Percentiles rank a stretch among this genome's conserved stretches.
Evolutionary conservation across 2,888 invertebrate species (phyloP).

Genomic region (Leistus spinibarbis): DNA sequence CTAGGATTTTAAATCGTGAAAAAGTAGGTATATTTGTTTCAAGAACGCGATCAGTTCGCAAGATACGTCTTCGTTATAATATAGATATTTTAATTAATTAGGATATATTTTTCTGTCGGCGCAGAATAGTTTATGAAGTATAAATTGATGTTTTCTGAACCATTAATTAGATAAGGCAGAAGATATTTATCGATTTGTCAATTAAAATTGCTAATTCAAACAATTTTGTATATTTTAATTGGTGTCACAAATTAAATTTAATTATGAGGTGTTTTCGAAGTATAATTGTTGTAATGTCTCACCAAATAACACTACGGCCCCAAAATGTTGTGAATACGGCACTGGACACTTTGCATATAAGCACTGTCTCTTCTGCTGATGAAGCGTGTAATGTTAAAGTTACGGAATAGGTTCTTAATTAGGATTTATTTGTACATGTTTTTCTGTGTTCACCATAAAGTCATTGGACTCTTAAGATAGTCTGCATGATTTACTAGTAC

Average conservation of each 20-base stretch:
- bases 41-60: too few species aligned
- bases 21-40: too few species aligned
- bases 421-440: conserved; percentile 18
- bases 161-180: background rate
- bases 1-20: too few species aligned
- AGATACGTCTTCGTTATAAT: background rate
- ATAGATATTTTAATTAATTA: background rate
- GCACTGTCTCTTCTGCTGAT: background rate
- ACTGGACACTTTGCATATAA: background rate
- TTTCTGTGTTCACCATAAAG: conserved; percentile 1
- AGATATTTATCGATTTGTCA: background rate
- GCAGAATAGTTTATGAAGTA: background rate
- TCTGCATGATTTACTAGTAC: background rate
- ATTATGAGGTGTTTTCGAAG: background rate
- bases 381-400: background rate
- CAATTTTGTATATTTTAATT: background rate
- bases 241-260: background rate
- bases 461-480: conserved; percentile 1
- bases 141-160: background rate
- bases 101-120: background rate
- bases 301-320: background rate
- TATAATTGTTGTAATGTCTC: background rate
- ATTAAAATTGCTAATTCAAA: background rate
- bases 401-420: conserved; percentile 7
- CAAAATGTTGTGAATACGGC: too few species aligned